Base-by-base conservation (phyloP, 2,797 vertebrate genomes). In the Acanthiza pusilla region DNA sequence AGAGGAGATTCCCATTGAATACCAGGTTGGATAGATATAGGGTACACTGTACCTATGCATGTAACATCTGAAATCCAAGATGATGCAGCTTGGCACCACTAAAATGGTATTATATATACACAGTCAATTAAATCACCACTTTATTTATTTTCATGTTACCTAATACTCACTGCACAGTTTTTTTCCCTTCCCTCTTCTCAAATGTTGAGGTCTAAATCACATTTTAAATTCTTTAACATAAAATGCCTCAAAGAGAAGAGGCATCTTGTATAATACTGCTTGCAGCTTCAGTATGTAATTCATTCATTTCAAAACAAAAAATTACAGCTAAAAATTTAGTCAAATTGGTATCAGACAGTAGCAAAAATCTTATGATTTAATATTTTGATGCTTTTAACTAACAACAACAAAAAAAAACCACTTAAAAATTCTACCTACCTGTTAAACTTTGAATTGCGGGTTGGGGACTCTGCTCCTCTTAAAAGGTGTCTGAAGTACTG, bases 401-500 rank as follows among this genome's bases (percentile, higher is more conserved):
- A 74, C 78, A 93, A 36, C 7, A 45, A 79, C 40, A 10, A 72
- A 74, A 43, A 11, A 72, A 74, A 87, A 57, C 2, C 20, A 43
- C 38, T 58, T 54, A 47, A 23, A 93, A 16, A 62, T 68, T 85
- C 29, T 75, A 88, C 98, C 13, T 86, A 99, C 99, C 99, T 99
- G 98, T 97, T 99, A 68, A 98, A 98, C 70, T 98, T 98, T 4
- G 98, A 99, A 97, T 98, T 99, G 74, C 98, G 98, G 6, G 98
- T 97, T 36, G 98, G 98, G 87, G 99, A 99, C 96, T 99, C 99
- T 30, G 98, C 98, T 90, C 99, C 99, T 94, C 98, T 98, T 97
- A 99, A 98, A 96, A 99, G 98, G 84, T 99, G 98, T 71, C 98
- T 98, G 97, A 99, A 99, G 97, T 99, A 99, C 99, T 99, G 96